phyloP scores from a whole-genome alignment of 2,797 vertebrate genomes.

The Tarsius wallacei region DNA sequence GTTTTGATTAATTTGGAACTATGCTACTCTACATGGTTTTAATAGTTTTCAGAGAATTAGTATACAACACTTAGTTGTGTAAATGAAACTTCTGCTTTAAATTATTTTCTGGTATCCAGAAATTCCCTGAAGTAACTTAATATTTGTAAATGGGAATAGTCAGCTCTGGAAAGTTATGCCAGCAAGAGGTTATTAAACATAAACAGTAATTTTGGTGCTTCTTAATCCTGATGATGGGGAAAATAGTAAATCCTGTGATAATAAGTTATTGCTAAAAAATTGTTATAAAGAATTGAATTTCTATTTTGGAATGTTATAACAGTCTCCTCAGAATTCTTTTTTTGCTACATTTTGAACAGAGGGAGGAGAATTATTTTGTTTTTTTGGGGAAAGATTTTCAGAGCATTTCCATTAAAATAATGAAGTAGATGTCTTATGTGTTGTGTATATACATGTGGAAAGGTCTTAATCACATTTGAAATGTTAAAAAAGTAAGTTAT shows the following conservation, averaged over 20 bases:
- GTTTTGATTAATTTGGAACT: neutral
- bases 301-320: neutral
- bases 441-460: neutral
- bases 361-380: neutral
- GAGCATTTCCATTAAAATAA: neutral
- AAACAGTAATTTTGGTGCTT: neutral
- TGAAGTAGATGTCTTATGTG: neutral
- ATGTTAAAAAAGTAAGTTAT: neutral
- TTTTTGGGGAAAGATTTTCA: neutral
- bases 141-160: neutral
- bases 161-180: neutral
- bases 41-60: neutral
- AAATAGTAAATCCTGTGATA: neutral
- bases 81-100: neutral
- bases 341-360: neutral
- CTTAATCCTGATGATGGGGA: neutral
- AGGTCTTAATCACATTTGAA: neutral
- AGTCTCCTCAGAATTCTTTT: neutral
- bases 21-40: neutral
- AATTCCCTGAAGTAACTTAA: neutral
- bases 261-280: neutral
- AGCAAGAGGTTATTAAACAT: neutral
- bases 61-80: neutral
- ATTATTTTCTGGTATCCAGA: too few species aligned
- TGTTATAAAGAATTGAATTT: neutral